Conservation (phyloP, 2,888 invertebrate genomes). For the Candidula unifasciata region DNA sequence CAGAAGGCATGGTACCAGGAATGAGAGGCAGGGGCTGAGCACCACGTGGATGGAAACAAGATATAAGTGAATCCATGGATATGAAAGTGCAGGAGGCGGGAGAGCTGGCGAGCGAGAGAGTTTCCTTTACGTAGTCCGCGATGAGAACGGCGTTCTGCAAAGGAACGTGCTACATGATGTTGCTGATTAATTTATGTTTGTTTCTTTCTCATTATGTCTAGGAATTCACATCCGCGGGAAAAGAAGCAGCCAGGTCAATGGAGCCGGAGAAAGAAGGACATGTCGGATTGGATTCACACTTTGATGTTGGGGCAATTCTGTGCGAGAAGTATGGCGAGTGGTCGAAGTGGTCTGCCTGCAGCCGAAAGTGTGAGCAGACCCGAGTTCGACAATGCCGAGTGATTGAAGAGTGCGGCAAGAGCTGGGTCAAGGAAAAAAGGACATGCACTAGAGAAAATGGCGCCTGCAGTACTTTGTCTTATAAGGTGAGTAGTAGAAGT, state of each 20-base stretch:
- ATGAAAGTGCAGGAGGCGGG: too few relatives aligned
- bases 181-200: background rate
- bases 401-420: constrained; percentile 68
- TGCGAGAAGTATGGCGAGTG: constrained; percentile 70
- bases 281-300: background rate
- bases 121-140: too few relatives aligned
- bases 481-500: constrained; percentile 32
- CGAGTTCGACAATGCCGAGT: constrained; percentile 70
- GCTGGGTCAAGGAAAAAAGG: constrained; percentile 72
- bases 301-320: constrained; percentile 54
- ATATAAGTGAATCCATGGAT: too few relatives aligned
- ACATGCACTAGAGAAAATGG: constrained; percentile 63
- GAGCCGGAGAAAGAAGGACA: constrained; percentile 21
- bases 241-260: constrained; percentile 45
- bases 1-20: too few relatives aligned
- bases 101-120: too few relatives aligned
- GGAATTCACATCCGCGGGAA: constrained; percentile 37
- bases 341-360: constrained; percentile 73
- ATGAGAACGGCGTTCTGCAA: too few relatives aligned
- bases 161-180: too few relatives aligned
- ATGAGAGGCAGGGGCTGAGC: too few relatives aligned
- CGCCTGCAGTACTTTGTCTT: constrained; percentile 55
- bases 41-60: too few relatives aligned
- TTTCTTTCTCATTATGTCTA: background rate
- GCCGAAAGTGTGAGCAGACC: constrained; percentile 73